A percentile compares a stretch with the other conserved stretches of the same genome.
phyloP scores from a whole-genome alignment of 2,888 invertebrate species.

The Neria commutata region DNA sequence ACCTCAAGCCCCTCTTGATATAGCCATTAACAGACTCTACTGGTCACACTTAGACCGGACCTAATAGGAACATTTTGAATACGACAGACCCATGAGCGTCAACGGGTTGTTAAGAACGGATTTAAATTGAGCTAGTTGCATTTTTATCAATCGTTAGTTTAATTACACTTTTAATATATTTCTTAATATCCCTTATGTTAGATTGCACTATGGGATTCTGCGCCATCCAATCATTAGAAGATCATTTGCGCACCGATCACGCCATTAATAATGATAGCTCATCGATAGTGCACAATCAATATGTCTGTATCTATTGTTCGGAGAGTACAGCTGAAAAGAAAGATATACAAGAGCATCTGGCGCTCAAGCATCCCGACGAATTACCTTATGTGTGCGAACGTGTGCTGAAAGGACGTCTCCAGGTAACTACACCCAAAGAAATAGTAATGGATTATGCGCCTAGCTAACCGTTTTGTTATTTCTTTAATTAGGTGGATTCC shows the following conservation, averaged over 20 bases:
- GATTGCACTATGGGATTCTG: conserved; percentile 23
- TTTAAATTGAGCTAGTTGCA: too few relatives aligned
- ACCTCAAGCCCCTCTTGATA: too few relatives aligned
- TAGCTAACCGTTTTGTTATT: not conserved
- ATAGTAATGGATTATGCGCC: not conserved
- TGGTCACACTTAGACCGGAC: too few relatives aligned
- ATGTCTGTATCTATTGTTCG: conserved; percentile 34
- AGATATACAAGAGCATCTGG: conserved; percentile 28
- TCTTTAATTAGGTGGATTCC: conserved; percentile 7
- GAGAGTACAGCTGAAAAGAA: conserved; percentile 5
- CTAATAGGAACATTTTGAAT: too few relatives aligned
- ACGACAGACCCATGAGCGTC: too few relatives aligned
- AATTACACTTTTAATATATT: not conserved
- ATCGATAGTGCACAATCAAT: conserved; percentile 5
- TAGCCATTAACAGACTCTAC: too few relatives aligned
- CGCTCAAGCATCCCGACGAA: conserved; percentile 31
- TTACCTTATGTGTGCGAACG: conserved; percentile 27
- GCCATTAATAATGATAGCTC: conserved; percentile 11
- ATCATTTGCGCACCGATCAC: conserved; percentile 17
- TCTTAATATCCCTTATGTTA: conserved; percentile 6
- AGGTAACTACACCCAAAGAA: not conserved
- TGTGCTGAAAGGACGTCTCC: not conserved
- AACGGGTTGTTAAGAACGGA: too few relatives aligned
- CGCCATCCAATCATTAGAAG: not conserved
- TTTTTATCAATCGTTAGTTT: not conserved